Evolutionary conservation across 2,113 vertebrate genomes (phyloP), one percentile per base, ranked within the genome.

Genomic region (Scomber japonicus): DNA sequence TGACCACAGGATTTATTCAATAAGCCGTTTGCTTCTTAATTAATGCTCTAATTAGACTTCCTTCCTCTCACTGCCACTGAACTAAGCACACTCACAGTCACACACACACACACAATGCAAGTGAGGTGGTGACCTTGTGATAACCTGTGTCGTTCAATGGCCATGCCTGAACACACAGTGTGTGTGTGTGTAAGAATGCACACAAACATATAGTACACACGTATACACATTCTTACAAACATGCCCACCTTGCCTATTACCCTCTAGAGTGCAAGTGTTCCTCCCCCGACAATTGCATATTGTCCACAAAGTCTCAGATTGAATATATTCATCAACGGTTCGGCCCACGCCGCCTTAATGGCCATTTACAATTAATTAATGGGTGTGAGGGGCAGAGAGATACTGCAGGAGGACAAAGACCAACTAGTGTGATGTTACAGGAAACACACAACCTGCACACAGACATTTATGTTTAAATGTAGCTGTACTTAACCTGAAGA

Each of bases 291-390:
- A 95, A 96, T 94, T 92, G 89, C 86, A 94, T 91, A 95, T 69
- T 85, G 85, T 71, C 70, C 56, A 73, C 67, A 91, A 88, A 88
- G 85, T 82, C 88, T 93, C 93, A 95, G 96, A 96, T 96, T 97
- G 95, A 96, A 96, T 96, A 96, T 96, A 97, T 97, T 96, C 95
- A 97, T 97, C 96, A 97, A 94, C 94, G 92, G 68, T 55, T 12
- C 51, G 27, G 40, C 82, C 94, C 92, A 94, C 75, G 87, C 95
- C 93, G 93, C 94, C 95, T 96, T 97, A 97, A 97, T 96, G 95
- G 95, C 96, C 95, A 96, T 94, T 97, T 95, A 90, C 95, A 96
- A 96, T 97, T 96, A 96, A 97, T 98, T 97, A 97, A 96, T 96
- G 95, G 94, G 81, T 90, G 45, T 50, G 63, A 78, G 53, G 44